A percentile compares a stretch with the other conserved stretches of the same genome.
Conservation (phyloP, 2,797 vertebrate species). For the Perodicticus potto region DNA sequence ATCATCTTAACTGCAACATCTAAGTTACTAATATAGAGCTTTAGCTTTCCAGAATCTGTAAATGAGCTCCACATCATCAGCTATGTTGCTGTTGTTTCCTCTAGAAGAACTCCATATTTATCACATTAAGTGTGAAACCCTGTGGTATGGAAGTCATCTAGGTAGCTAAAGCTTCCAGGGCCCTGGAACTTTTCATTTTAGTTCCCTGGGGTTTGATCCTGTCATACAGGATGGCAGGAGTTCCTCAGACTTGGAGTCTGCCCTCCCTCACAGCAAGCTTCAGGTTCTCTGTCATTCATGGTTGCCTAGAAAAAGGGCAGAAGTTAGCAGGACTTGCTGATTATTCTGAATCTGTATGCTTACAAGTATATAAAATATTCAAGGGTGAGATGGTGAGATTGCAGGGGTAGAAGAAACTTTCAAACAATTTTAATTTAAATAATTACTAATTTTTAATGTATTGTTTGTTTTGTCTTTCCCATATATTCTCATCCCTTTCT, state of each 20-base stretch:
- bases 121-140: neutral
- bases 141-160: neutral
- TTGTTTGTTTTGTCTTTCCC: neutral
- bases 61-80: neutral
- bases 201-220: neutral
- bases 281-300: neutral
- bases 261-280: neutral
- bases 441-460: neutral
- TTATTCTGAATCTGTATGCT: neutral
- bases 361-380: too few species aligned
- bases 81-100: neutral
- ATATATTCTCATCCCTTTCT: neutral
- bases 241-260: neutral
- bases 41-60: neutral
- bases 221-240: neutral
- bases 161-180: neutral
- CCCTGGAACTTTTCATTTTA: neutral
- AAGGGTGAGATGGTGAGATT: neutral
- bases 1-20: neutral
- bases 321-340: too few species aligned
- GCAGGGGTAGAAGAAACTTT: neutral
- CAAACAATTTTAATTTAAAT: neutral
- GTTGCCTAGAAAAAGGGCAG: neutral
- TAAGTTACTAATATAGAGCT: neutral
- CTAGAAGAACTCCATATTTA: neutral